Evolutionary conservation across 92 coral and sea anemone genomes (phyloP).

Genomic region (Bergia sp.): DNA sequence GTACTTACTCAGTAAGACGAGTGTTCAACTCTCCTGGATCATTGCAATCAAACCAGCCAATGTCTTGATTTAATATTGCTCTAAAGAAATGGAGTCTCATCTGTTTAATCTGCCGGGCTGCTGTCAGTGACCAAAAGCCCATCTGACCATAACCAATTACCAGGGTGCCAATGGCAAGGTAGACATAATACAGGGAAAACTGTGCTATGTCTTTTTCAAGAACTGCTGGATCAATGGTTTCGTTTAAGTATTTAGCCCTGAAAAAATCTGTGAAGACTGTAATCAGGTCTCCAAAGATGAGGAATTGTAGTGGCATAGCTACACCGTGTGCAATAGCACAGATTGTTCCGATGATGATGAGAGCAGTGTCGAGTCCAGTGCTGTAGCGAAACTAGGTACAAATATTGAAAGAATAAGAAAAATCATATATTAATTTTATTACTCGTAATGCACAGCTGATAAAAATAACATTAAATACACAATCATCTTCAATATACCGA

Average conservation of each 20-base stretch:
- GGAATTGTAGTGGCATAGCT: slow-evolving; percentile 82
- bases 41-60: slow-evolving; percentile 61
- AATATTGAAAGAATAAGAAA: neutral
- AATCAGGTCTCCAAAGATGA: slow-evolving; percentile 88
- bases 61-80: slow-evolving; percentile 57
- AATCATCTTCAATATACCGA: too few relatives aligned
- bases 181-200: slow-evolving; percentile 53
- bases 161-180: slow-evolving; percentile 47
- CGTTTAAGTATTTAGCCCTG: neutral
- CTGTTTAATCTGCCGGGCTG: slow-evolving; percentile 50
- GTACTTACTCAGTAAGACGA: slow-evolving; percentile 60
- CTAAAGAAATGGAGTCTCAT: slow-evolving; percentile 55
- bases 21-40: slow-evolving; percentile 62
- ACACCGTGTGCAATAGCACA: slow-evolving; percentile 55
- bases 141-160: slow-evolving; percentile 49
- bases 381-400: slow-evolving; percentile 49
- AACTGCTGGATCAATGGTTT: slow-evolving; percentile 27
- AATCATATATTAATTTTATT: neutral
- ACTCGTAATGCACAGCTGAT: too few relatives aligned
- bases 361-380: slow-evolving; percentile 25
- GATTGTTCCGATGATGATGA: slow-evolving; percentile 50
- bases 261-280: slow-evolving; percentile 66
- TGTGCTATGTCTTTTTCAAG: slow-evolving; percentile 43
- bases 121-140: slow-evolving; percentile 49
- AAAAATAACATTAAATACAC: neutral